These are phyloP conservation scores for Rotaria socialis DNA, from an alignment of 2,888 invertebrate genomes.

Conservation along the genomic window DNA sequence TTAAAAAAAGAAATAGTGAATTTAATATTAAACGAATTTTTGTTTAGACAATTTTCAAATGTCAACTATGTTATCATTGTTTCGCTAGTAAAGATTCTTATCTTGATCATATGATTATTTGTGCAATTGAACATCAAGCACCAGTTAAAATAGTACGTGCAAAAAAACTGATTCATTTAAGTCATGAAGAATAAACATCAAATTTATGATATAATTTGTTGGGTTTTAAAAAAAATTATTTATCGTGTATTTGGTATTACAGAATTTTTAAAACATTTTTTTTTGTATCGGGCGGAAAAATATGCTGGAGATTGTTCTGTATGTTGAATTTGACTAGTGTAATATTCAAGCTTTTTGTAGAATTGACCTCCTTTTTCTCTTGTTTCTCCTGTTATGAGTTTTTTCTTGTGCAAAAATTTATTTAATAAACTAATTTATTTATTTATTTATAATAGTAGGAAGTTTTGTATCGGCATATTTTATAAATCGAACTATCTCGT, in stretches of 20 bases:
- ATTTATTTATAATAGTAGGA: background rate
- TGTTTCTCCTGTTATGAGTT: background rate
- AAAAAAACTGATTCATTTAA: background rate
- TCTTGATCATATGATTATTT: conserved; percentile 5
- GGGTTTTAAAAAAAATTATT: too few species aligned
- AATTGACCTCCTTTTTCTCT: too few species aligned
- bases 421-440: background rate
- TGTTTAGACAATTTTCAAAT: background rate
- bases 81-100: background rate
- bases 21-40: background rate
- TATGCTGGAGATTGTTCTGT: too few species aligned
- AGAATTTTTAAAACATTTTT: too few species aligned
- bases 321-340: too few species aligned
- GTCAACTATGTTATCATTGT: background rate
- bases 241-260: background rate
- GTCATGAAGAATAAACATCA: too few species aligned
- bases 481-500: background rate
- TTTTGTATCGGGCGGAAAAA: too few species aligned
- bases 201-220: too few species aligned
- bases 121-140: background rate
- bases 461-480: background rate
- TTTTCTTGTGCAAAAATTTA: background rate
- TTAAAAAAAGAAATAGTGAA: background rate
- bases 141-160: background rate
- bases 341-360: too few species aligned